Conservation (phyloP, 1,140 invertebrate species). For the Drosophila lacteicornis region DNA sequence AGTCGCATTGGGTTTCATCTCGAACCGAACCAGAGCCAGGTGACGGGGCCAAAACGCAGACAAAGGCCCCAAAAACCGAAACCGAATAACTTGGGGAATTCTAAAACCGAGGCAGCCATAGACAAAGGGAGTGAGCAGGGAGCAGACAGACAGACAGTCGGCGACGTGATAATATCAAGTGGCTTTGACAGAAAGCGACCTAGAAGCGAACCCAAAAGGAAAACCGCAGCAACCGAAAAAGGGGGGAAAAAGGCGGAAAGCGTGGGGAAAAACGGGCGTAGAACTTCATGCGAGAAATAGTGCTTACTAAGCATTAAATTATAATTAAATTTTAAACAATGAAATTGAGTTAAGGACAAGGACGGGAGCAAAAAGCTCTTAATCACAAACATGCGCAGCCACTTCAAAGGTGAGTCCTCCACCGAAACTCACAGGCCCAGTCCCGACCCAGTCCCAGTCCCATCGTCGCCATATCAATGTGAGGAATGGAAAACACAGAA, state of each 20-base stretch:
- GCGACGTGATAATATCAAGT: slow-evolving; percentile 77
- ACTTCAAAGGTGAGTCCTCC: slow-evolving; percentile 65
- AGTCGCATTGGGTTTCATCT: slow-evolving; percentile 59
- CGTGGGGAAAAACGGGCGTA: not conserved
- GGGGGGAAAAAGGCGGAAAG: no score
- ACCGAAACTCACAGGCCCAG: slow-evolving; percentile 9
- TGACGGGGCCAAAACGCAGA: slow-evolving; percentile 55
- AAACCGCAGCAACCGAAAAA: slow-evolving; percentile 56
- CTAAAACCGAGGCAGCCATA: slow-evolving; percentile 30
- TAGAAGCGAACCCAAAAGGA: slow-evolving; percentile 16
- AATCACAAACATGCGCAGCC: slow-evolving; percentile 80
- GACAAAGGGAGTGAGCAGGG: not conserved
- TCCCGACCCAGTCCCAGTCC: no score
- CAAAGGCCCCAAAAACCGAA: slow-evolving; percentile 45
- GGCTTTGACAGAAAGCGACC: slow-evolving; percentile 61
- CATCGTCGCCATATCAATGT: slow-evolving; percentile 62
- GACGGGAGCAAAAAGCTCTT: slow-evolving; percentile 68
- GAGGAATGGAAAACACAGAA: not conserved
- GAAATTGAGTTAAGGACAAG: slow-evolving; percentile 64
- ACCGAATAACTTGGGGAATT: slow-evolving; percentile 16
- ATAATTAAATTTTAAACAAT: slow-evolving; percentile 84
- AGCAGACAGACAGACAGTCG: slow-evolving; percentile 16
- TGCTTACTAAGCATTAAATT: slow-evolving; percentile 83
- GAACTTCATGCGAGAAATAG: slow-evolving; percentile 64
- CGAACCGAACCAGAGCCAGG: slow-evolving; percentile 49